These are phyloP conservation scores for Drosophila punjabiensis DNA, from an alignment of 1,140 invertebrate genomes.

Conservation along the genomic window DNA sequence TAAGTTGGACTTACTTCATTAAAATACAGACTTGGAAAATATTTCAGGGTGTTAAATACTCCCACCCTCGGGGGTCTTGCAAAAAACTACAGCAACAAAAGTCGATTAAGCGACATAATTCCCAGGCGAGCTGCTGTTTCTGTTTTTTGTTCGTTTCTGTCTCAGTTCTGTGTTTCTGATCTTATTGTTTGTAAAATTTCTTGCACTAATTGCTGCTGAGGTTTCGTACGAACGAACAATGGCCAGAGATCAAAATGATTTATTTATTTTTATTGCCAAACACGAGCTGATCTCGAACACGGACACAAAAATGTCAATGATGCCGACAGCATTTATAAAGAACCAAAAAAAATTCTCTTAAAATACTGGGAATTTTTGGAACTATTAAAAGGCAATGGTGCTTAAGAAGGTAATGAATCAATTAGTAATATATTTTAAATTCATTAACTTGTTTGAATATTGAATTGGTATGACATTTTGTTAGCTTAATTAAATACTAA, in stretches of 20 bases:
- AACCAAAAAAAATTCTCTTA: background rate
- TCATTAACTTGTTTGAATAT: background rate
- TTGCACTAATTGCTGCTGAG: constrained; percentile 66
- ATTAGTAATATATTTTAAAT: background rate
- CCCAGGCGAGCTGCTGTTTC: constrained; percentile 51
- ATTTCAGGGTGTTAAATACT: constrained; percentile 33
- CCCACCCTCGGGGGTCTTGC: constrained; percentile 37
- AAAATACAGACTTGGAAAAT: constrained; percentile 15
- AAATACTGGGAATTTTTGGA: constrained; percentile 2
- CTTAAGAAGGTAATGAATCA: too few relatives aligned
- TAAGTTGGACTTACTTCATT: constrained; percentile 8
- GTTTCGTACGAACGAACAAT: constrained; percentile 47
- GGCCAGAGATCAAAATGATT: constrained; percentile 51
- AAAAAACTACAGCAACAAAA: constrained; percentile 43
- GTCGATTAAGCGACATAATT: constrained; percentile 68
- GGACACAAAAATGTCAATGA: constrained; percentile 37
- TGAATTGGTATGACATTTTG: background rate
- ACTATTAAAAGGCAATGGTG: background rate
- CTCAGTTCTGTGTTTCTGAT: constrained; percentile 53
- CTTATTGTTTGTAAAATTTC: constrained; percentile 68
- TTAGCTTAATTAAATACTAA: background rate
- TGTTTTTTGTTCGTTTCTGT: constrained; percentile 18
- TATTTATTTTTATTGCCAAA: constrained; percentile 69
- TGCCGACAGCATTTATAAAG: constrained; percentile 10
- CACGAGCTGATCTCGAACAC: constrained; percentile 35